Base-by-base conservation (phyloP, 2,113 vertebrate species). In the Catagonus wagneri region DNA sequence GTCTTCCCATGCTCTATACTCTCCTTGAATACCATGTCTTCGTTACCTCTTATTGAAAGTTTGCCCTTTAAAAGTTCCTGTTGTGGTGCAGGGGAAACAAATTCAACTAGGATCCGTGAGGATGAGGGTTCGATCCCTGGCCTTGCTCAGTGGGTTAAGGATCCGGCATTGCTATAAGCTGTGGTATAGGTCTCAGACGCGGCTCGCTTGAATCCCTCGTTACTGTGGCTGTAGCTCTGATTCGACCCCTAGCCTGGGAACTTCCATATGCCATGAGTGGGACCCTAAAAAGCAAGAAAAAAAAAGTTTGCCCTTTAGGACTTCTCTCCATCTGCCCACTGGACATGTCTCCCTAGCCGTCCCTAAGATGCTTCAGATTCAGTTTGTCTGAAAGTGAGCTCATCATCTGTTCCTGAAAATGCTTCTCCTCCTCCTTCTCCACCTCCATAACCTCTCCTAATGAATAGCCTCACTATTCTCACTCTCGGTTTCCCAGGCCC, bases 401-500 rank as follows among this genome's bases (percentile, higher is more conserved):
- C 94, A 66, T 44, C 60, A 61, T 32, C 54, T n/a, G 93, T 78
- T 79, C 69, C 54, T 75, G 19, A 6, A 54, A 54, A 72, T 54
- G 60, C 20, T 4, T 1, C 50, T 27, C 63, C n/a, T 60, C 60
- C 34, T 34, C 27, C 20, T 36, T 23, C 52, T 5, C 25, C 6
- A 56, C 78, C n/a, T 29, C 76, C 12, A 22, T 34, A 27, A 3
- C 50, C 16, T 44, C 27, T 83, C 61, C 76, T 36, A n/a, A 83
- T 34, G 81, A 96, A 89, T 52, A 39, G 78, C 27, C 34, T 10
- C n/a, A 74, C 93, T 91, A 36, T 75, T 39, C 27, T 90, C 72
- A 83, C 44, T 68, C 25, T 23, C 27, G 36, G 72, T 11, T 88
- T 3, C 76, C 52, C 60, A 68, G 61, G 87, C 84, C 84, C 90